A percentile compares a stretch with the other conserved stretches of the same genome.
These are phyloP conservation scores for Lasioglossum malachurum DNA, from an alignment of 2,888 invertebrate species.

Conservation along the genomic window DNA sequence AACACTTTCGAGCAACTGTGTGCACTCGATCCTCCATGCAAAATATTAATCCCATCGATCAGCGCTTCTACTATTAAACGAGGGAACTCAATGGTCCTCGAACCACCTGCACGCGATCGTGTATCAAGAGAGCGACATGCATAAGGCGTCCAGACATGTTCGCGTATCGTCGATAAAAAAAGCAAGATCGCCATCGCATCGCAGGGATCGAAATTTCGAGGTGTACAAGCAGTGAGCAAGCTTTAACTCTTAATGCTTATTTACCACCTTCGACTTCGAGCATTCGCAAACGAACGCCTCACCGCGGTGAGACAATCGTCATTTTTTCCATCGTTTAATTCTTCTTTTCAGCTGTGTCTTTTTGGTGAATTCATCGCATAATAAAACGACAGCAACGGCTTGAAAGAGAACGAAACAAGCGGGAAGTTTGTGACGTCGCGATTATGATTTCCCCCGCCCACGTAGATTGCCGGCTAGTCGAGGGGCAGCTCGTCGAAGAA, in stretches of 20 bases:
- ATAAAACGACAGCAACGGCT: neutral
- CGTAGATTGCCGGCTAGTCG: conserved; percentile 33
- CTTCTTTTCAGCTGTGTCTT: neutral
- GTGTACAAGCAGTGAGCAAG: conserved; percentile 2
- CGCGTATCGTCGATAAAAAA: conserved; percentile 26
- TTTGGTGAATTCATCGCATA: neutral
- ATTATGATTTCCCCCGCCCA: conserved; percentile 55
- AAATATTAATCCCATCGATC: neutral
- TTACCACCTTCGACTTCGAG: neutral
- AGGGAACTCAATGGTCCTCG: neutral
- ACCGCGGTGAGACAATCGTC: neutral
- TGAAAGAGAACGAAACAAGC: neutral
- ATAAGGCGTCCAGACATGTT: conserved; percentile 2
- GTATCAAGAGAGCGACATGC: conserved; percentile 17
- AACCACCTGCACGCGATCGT: conserved; percentile 24
- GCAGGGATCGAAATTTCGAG: conserved; percentile 2
- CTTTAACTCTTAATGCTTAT: conserved; percentile 4
- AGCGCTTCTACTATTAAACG: conserved; percentile 18
- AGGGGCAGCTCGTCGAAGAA: conserved; percentile 38
- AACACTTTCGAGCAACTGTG: neutral
- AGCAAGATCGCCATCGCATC: neutral
- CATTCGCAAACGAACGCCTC: neutral
- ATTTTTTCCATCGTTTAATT: neutral
- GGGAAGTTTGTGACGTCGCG: neutral
- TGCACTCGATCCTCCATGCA: neutral